phyloP scores from a whole-genome alignment of 2,113 vertebrate species.

The Rhynchopsitta pachyrhyncha region DNA sequence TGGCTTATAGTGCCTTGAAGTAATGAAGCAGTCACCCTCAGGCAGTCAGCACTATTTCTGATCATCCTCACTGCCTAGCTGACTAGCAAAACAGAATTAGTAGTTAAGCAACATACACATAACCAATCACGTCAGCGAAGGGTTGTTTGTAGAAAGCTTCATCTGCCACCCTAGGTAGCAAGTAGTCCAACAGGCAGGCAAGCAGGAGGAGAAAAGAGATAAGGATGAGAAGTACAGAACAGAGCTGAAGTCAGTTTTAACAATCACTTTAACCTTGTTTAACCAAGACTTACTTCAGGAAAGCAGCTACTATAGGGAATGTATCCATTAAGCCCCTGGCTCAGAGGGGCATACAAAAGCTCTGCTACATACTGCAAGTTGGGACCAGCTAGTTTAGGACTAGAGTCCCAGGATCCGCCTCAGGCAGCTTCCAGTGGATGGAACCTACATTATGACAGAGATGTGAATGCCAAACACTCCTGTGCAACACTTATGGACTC shows the following conservation, averaged over 20 bases:
- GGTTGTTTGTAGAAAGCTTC: slow-evolving; percentile 99
- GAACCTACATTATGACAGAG: background rate
- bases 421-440: background rate
- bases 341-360: background rate
- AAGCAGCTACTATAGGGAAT: background rate
- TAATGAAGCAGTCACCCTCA: background rate
- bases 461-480: background rate
- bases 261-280: background rate
- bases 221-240: slow-evolving; percentile 81
- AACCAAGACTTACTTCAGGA: background rate
- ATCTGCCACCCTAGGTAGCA: slow-evolving; percentile 96
- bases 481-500: background rate
- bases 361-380: background rate
- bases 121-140: slow-evolving; percentile 99
- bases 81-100: slow-evolving; percentile 78
- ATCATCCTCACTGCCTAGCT: background rate
- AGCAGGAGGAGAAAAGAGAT: slow-evolving; percentile 87
- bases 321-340: background rate
- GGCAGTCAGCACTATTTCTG: background rate
- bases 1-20: background rate
- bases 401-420: background rate
- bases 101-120: slow-evolving; percentile 99
- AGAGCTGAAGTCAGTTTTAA: slow-evolving; percentile 34
- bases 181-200: slow-evolving; percentile 86
- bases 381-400: background rate